Percentiles rank a stretch among this genome's conserved stretches.
Conservation (phyloP, 2,113 vertebrate species). For the Rattus norvegicus region DNA sequence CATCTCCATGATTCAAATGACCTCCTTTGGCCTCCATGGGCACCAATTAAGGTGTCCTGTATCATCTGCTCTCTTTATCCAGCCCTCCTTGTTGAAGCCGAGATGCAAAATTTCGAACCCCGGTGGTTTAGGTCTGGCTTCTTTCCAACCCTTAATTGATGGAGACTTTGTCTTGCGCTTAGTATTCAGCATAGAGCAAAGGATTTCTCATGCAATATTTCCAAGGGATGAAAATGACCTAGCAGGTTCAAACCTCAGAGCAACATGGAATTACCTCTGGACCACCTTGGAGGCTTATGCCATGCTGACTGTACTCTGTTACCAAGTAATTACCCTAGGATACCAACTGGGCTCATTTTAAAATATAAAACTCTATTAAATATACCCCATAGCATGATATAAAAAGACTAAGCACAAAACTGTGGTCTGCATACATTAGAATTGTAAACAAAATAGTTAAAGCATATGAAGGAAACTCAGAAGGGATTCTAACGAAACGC, state of each 20-base stretch:
- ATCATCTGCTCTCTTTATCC: conserved; percentile 65
- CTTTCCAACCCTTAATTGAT: conserved; percentile 75
- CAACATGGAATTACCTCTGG: conserved; percentile 27
- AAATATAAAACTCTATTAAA: conserved; percentile 49
- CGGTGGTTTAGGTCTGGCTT: conserved; percentile 73
- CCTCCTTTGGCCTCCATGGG: conserved; percentile 39
- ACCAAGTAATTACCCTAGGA: conserved; percentile 23
- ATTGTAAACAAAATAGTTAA: conserved; percentile 59
- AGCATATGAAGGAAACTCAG: conserved; percentile 13
- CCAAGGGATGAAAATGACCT: conserved; percentile 57
- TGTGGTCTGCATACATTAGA: neutral
- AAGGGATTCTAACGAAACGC: conserved; percentile 43
- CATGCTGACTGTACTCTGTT: neutral
- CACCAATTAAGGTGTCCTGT: conserved; percentile 66
- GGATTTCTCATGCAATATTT: conserved; percentile 61
- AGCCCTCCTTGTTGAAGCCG: conserved; percentile 51
- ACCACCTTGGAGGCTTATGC: neutral
- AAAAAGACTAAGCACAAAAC: conserved; percentile 23
- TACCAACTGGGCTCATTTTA: neutral
- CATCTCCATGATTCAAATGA: conserved; percentile 65
- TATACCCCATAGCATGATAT: neutral
- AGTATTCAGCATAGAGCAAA: conserved; percentile 63
- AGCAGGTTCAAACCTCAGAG: conserved; percentile 47
- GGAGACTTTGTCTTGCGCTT: conserved; percentile 67
- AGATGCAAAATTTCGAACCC: conserved; percentile 68